Evolutionary conservation across 2,888 invertebrate genomes (phyloP).

Genomic region (Actias luna): DNA sequence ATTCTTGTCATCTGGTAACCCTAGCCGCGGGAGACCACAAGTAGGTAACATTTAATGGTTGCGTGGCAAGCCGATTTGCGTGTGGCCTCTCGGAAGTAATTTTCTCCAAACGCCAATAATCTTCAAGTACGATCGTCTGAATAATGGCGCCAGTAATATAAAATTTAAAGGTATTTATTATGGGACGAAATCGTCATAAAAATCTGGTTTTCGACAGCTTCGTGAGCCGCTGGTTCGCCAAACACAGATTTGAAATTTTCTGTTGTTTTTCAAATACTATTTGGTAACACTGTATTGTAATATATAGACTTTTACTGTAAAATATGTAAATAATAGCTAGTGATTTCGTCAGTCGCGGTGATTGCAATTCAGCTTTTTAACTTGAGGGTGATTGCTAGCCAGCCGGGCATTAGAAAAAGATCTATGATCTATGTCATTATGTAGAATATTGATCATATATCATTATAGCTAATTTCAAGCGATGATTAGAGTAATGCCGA

Average conservation of each 20-base stretch:
- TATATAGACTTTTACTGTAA: background rate
- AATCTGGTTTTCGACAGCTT: conserved; percentile 23
- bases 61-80: conserved; percentile 42
- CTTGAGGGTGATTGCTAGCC: no score
- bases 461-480: no score
- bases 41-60: conserved; percentile 26
- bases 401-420: no score
- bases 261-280: background rate
- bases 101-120: conserved; percentile 55
- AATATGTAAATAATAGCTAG: no score
- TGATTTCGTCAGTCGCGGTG: no score
- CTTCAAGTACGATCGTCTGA: conserved; percentile 42
- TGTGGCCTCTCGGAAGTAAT: conserved; percentile 59
- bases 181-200: conserved; percentile 21
- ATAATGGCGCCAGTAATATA: conserved; percentile 45
- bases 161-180: conserved; percentile 46
- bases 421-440: no score
- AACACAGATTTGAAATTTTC: background rate
- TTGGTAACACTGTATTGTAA: background rate
- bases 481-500: no score
- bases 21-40: conserved; percentile 1
- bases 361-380: no score
- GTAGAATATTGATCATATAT: no score
- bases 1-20: no score
- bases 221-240: conserved; percentile 1